Base-by-base conservation (phyloP, 2,113 vertebrate genomes). In the Taxidea taxus region DNA sequence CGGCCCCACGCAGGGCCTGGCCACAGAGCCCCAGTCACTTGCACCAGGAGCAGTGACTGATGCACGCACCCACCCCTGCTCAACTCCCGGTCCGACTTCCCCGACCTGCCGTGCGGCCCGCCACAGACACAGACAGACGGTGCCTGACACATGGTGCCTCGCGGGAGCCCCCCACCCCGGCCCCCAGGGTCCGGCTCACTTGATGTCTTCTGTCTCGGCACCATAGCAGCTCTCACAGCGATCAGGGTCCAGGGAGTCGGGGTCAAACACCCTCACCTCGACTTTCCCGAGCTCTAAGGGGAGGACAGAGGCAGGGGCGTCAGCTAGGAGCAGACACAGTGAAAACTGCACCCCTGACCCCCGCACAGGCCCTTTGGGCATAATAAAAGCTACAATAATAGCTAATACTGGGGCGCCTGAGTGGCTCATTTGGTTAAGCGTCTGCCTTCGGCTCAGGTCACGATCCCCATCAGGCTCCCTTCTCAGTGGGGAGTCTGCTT, bases 181-280 rank as follows among this genome's bases (percentile, higher is more conserved):
- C 25, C 54, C 84, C 37, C 56, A 6, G 42, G 72, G 31, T 11
- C 39, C 8, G 3, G 86, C 99, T 99, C 98, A 99, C 99, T 99
- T 99, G 66, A 99, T 99, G 86, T 99, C 99, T 6, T 99, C 99
- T 0, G 99, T 99, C 97, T 99, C 99, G 0, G 99, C 99, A 62
- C 99, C 99, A 0, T 99, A 99, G 98, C 99, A 99, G 98, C 99
- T 99, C 98, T 99, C 99, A 0, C 99, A 99, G 92, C 99, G 99
- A 86, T 99, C 98, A 0, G 99, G 99, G 98, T 99, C 99, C 98
- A 99, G 98, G 8, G 99, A 99, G 93, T 98, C 99, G 13, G 99
- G 99, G 97, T 99, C 99, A 97, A 99, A 99, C 37, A 98, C 95
- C 66, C 99, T 99, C 3, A 99, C 99, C 37, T 99, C 99, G 4